Percentiles rank a stretch among this genome's conserved stretches.
Conservation (phyloP, 2,797 vertebrate genomes). For the Orientallactaga sibirica region DNA sequence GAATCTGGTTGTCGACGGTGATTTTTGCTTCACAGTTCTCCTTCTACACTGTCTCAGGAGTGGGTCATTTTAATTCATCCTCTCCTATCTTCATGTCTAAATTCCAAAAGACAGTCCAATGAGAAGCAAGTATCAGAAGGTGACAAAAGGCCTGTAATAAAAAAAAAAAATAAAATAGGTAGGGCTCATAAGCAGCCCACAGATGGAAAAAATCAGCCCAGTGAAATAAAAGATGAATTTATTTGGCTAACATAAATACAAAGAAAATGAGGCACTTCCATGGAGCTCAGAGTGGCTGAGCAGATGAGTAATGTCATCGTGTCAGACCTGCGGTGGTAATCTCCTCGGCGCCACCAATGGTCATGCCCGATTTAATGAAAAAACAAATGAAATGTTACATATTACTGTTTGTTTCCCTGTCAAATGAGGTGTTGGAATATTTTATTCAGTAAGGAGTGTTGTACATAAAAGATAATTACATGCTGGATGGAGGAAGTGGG, state of each 20-base stretch:
- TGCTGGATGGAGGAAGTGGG: neutral
- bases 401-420: conserved; percentile 40
- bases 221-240: conserved; percentile 71
- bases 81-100: conserved; percentile 45
- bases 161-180: conserved; percentile 72
- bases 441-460: conserved; percentile 59
- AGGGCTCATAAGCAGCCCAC: neutral
- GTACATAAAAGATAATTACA: conserved; percentile 66
- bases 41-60: conserved; percentile 22
- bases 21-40: neutral
- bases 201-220: conserved; percentile 62
- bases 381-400: conserved; percentile 71
- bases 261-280: conserved; percentile 57
- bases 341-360: conserved; percentile 2
- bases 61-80: conserved; percentile 65
- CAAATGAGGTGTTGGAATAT: conserved; percentile 69
- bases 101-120: conserved; percentile 66
- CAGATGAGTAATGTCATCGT: conserved; percentile 40
- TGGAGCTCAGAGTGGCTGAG: neutral
- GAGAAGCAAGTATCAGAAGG: conserved; percentile 34
- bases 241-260: conserved; percentile 64
- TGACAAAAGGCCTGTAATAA: conserved; percentile 55
- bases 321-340: neutral
- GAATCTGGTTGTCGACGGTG: neutral
- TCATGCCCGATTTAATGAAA: conserved; percentile 69